Base-by-base conservation (phyloP, 2,888 invertebrate genomes). In the Pammene fasciana region DNA sequence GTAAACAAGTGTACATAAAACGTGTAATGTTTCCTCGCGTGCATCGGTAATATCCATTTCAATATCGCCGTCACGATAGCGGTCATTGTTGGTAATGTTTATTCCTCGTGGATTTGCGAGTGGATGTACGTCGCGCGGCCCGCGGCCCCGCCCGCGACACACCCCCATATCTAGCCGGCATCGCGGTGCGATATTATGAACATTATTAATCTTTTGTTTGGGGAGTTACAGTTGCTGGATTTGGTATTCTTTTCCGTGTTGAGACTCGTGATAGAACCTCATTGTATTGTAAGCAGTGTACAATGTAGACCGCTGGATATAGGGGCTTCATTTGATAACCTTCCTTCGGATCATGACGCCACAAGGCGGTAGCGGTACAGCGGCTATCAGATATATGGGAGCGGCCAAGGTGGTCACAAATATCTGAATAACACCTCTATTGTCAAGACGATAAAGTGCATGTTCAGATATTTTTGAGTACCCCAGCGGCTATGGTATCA, bases 81-180 rank as follows among this genome's bases (percentile, higher is more conserved):
- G 73, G 74, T 26, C 26, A 83, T 86, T 54, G 34, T 54, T 54
- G 13, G 34, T n/a, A 34, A 54, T 86, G 83, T 85, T 85, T 86
- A 84, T 87, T 84, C 64, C 67, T 65, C 79, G 80, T 82, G 79
- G 81, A 81, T 75, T 83, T 77, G 80, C 77, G 38, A 6, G 9
- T 50, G 18, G 11, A 50, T 81, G 76, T 82, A 80, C 78, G 81
- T 77, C 79, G 77, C 79, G 74, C 18, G 11, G 0, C 50, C 50
- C 79, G 73, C 77, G 81, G 73, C 84, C 79, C 88, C 90, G 89
- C 92, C 90, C 78, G 79, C 65, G 86, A 80, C 89, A 89, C 92
- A 82, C 92, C 91, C 83, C 80, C 75, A 56, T 82, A 85, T 88
- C 86, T 80, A 75, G 75, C 75, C 77, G 74, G 78, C 77, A 87